Conservation (phyloP, 2,797 vertebrate species). For the Vipera latastei region DNA sequence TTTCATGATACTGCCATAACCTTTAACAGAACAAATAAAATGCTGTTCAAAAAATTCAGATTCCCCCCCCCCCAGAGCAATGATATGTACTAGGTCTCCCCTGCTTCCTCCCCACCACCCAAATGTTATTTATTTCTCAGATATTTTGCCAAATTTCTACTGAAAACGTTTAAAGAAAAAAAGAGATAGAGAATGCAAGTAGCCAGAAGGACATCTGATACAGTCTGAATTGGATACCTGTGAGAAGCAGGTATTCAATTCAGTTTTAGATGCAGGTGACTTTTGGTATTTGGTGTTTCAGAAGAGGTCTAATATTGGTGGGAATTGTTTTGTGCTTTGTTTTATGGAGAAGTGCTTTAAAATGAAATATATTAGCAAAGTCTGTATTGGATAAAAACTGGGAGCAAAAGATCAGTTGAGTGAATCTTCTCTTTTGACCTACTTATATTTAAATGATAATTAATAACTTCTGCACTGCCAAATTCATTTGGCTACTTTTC, state of each 20-base stretch:
- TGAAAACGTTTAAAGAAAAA: slow-evolving; percentile 18
- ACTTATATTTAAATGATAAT: slow-evolving; percentile 48
- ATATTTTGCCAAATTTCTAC: slow-evolving; percentile 30
- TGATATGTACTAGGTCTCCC: neutral
- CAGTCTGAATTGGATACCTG: slow-evolving; percentile 60
- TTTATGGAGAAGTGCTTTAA: slow-evolving; percentile 11
- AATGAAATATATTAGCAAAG: slow-evolving; percentile 59
- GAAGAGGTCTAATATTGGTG: slow-evolving; percentile 52
- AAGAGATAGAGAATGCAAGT: slow-evolving; percentile 39
- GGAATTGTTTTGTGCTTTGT: slow-evolving; percentile 21
- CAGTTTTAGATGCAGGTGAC: slow-evolving; percentile 47
- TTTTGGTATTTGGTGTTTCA: slow-evolving; percentile 55
- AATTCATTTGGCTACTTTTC: slow-evolving; percentile 34
- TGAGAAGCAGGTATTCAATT: slow-evolving; percentile 58
- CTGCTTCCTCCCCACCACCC: neutral
- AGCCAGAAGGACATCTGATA: slow-evolving; percentile 51
- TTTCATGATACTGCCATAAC: neutral
- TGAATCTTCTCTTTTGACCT: slow-evolving; percentile 36
- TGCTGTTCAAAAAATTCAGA: neutral
- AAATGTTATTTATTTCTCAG: slow-evolving; percentile 18
- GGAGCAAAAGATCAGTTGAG: slow-evolving; percentile 53
- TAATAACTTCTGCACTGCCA: slow-evolving; percentile 45
- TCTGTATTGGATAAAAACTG: slow-evolving; percentile 41
- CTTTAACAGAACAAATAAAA: neutral
- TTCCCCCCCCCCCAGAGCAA: slow-evolving; percentile 6